Evolutionary conservation across 2,797 vertebrate genomes (phyloP), one percentile per base, ranked within the genome.

Genomic region (Myiotriccus ornatus): DNA sequence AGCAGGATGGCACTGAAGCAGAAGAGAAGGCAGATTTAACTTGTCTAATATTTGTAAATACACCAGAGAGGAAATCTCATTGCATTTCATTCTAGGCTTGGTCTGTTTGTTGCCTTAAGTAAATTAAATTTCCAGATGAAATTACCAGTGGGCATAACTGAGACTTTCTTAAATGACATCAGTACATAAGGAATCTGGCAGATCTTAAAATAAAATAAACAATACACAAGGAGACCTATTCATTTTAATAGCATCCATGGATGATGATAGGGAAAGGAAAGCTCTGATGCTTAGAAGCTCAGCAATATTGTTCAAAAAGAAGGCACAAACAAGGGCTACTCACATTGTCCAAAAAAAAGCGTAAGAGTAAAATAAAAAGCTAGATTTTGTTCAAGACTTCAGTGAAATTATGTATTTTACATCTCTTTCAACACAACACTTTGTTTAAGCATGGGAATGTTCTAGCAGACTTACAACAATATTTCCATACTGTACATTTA

Each of bases 401-500:
- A 67, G 32, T 69, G 73, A 93, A 94, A 95, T 93, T 94, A 95
- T 74, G 83, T 87, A 53, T 92, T 95, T 69, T 64, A 82, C 46
- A 84, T 92, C 57, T 88, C 88, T 96, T 96, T 95, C 75, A 90
- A 78, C 3, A 0, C 89, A 95, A 57, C 32, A 85, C 53, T 95
- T 95, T 95, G 81, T 88, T 49, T 74, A 87, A 92, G 64, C 37
- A 86, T 78, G 65, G 91, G 87, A 95, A 94, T 9, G 8, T 50
- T 80, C 41, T 94, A 80, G 76, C 63, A 92, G 94, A 67, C 94
- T 95, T 94, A 64, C 34, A 96, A 82, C 86, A 95, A 94, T 93
- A 96, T 95, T 97, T 96, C 93, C 85, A 89, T 82, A 76, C 78
- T 79, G 73, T 92, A 87, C 85, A 63, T 96, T 96, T 95, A 90